Conservation (phyloP, 2,113 vertebrate genomes). For the Hydropotes inermis region DNA sequence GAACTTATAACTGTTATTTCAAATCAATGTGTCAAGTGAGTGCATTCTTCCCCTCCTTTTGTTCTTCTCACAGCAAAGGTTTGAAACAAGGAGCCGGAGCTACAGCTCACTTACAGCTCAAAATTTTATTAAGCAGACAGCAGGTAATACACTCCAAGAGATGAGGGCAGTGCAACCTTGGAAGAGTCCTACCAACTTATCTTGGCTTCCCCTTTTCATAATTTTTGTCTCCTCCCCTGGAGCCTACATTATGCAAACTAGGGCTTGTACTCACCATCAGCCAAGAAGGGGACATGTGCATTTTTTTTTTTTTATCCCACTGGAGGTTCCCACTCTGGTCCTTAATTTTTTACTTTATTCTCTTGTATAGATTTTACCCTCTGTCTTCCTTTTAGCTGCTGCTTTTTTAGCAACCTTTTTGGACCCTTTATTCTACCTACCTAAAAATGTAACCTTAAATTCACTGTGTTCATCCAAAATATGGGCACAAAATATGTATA, state of each 20-base stretch:
- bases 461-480: not conserved
- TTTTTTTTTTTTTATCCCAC: not conserved
- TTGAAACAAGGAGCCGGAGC: not conserved
- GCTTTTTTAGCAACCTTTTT: not conserved
- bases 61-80: not conserved
- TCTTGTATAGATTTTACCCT: not conserved
- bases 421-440: not conserved
- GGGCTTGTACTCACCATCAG: not conserved
- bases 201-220: not conserved
- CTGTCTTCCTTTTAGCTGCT: not conserved
- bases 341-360: not conserved
- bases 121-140: not conserved
- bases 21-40: not conserved
- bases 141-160: not conserved
- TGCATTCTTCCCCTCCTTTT: not conserved
- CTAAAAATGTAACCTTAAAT: not conserved
- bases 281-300: not conserved
- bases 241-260: not conserved
- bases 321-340: not conserved
- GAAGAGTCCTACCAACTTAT: not conserved
- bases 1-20: not conserved
- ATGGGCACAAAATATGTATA: rapidly evolving
- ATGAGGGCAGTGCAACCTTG: not conserved
- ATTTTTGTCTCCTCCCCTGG: not conserved
- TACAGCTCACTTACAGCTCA: not conserved